phyloP scores from a whole-genome alignment of 64 coral and sea anemone species.

The Hydrozoanthus tunicans region DNA sequence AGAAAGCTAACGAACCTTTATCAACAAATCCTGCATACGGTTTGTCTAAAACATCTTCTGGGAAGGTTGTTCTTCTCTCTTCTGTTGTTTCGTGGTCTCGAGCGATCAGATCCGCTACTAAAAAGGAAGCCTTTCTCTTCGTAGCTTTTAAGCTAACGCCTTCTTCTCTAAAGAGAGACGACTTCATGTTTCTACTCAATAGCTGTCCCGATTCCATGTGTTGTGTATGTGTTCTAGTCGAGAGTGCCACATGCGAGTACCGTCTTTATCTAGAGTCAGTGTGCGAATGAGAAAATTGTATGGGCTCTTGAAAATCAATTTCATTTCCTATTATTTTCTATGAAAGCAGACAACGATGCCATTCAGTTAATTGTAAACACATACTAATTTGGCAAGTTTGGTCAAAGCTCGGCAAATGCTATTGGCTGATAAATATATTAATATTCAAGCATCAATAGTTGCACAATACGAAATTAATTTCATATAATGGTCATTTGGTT shows the following conservation, averaged over 20 bases:
- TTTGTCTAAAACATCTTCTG: slow-evolving; percentile 29
- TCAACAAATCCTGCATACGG: slow-evolving; percentile 36
- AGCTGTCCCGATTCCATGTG: slow-evolving; percentile 2
- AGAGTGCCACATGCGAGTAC: slow-evolving; percentile 1
- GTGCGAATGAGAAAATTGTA: slow-evolving; percentile 50
- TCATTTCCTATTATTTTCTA: slow-evolving; percentile 70
- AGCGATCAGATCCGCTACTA: slow-evolving; percentile 46
- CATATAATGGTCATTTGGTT: slow-evolving; percentile 61
- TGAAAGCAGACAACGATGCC: slow-evolving; percentile 60
- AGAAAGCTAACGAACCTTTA: neutral
- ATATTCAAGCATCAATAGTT: slow-evolving; percentile 51
- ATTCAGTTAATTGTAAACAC: slow-evolving; percentile 64
- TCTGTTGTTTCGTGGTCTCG: neutral
- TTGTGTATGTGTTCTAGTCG: neutral
- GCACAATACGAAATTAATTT: slow-evolving; percentile 62
- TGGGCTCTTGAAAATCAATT: slow-evolving; percentile 63
- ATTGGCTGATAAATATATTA: slow-evolving; percentile 34
- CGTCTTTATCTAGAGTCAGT: slow-evolving; percentile 16
- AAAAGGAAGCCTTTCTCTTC: slow-evolving; percentile 43
- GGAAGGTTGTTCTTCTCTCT: neutral
- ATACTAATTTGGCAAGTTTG: slow-evolving; percentile 66
- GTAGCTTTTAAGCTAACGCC: slow-evolving; percentile 16
- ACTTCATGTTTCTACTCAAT: neutral
- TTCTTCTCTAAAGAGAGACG: slow-evolving; percentile 24
- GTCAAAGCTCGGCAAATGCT: slow-evolving; percentile 13